These are phyloP conservation scores for Melopsittacus undulatus DNA, from an alignment of 2,797 vertebrate species.

Conservation along the genomic window DNA sequence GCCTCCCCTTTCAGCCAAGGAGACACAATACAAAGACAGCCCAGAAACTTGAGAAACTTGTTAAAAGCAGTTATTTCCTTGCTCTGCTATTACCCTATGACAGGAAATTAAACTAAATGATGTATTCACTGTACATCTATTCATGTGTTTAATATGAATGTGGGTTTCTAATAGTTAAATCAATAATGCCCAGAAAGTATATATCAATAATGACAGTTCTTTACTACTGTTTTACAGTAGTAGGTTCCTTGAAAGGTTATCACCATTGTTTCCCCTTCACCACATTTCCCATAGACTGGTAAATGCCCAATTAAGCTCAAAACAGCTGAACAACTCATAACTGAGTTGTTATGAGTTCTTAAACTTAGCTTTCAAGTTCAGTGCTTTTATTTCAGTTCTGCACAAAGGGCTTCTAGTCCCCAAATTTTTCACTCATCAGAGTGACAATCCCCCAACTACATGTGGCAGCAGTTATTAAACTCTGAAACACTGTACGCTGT, in stretches of 20 bases:
- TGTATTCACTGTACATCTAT: not conserved
- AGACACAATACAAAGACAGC: not conserved
- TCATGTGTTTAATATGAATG: not conserved
- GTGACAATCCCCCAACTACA: not conserved
- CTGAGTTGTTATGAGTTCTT: not conserved
- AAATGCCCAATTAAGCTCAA: not conserved
- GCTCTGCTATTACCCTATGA: not conserved
- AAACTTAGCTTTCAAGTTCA: not conserved
- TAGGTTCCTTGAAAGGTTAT: not conserved
- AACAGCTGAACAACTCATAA: not conserved
- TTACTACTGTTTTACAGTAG: not conserved
- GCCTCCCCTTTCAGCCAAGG: conserved; percentile 3
- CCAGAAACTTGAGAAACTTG: conserved; percentile 11
- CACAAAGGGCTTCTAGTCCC: not conserved
- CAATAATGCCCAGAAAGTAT: not conserved
- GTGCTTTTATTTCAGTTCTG: not conserved
- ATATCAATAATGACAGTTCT: not conserved
- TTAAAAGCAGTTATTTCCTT: not conserved
- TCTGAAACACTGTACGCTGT: not conserved
- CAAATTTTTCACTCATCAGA: not conserved
- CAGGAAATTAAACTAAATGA: not conserved
- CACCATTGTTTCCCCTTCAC: not conserved
- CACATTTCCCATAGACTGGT: not conserved
- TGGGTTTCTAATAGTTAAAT: not conserved
- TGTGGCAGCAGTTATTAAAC: not conserved